phyloP scores from a whole-genome alignment of 2,888 invertebrate genomes.

The Muscina levida region DNA sequence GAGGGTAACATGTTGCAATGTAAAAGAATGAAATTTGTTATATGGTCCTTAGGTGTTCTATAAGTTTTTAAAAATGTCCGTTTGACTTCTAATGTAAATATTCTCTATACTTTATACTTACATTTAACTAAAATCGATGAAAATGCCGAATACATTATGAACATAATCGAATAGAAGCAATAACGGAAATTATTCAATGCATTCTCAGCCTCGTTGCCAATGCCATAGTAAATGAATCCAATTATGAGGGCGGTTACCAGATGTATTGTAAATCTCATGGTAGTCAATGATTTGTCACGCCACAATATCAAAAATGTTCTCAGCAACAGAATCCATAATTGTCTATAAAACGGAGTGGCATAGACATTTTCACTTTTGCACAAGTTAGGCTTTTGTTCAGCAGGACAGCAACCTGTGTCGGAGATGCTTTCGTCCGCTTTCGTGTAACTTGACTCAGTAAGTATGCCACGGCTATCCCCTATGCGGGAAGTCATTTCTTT shows the following conservation, averaged over 20 bases:
- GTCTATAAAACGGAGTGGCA: constrained; percentile 82
- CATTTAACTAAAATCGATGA: constrained; percentile 94
- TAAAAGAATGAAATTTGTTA: too few species aligned
- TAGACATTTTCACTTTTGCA: constrained; percentile 80
- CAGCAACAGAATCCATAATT: constrained; percentile 83
- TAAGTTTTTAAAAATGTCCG: too few species aligned
- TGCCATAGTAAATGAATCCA: constrained; percentile 90
- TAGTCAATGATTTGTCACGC: constrained; percentile 87
- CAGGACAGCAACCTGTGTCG: constrained; percentile 67
- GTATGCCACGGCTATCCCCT: constrained; percentile 70
- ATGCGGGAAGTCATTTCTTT: constrained; percentile 72
- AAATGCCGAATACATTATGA: constrained; percentile 96
- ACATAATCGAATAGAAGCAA: constrained; percentile 94
- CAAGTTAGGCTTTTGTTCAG: constrained; percentile 71
- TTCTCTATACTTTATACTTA: constrained; percentile 85
- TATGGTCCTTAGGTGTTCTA: too few species aligned
- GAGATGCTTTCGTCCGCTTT: constrained; percentile 61
- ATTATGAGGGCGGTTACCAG: constrained; percentile 89
- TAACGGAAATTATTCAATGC: constrained; percentile 92
- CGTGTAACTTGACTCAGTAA: constrained; percentile 54
- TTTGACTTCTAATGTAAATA: too few species aligned
- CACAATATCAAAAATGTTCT: constrained; percentile 84
- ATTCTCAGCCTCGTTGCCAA: constrained; percentile 92
- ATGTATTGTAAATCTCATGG: constrained; percentile 90
- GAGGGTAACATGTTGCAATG: too few species aligned